Percentiles rank a stretch among this genome's conserved stretches.
Evolutionary conservation across 2,797 vertebrate genomes (phyloP).

Genomic region (Ptychadena robeensis): DNA sequence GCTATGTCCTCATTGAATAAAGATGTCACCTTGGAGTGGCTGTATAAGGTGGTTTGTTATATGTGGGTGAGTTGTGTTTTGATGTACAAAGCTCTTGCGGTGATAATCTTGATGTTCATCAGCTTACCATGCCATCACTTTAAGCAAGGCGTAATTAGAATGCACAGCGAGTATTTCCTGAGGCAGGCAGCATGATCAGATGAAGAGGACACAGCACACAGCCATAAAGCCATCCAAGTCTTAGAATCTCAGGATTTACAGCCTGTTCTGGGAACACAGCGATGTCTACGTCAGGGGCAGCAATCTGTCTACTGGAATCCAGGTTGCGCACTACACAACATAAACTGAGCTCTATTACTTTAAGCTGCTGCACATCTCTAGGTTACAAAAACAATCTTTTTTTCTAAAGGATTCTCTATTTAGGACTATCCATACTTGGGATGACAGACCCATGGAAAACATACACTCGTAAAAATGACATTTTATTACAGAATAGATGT

Average conservation of each 20-base stretch:
- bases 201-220: constrained; percentile 49
- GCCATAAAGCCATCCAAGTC: constrained; percentile 45
- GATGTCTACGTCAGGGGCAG: constrained; percentile 41
- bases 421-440: neutral
- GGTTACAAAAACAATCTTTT: neutral
- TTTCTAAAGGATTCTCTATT: neutral
- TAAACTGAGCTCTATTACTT: constrained; percentile 18
- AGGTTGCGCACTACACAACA: neutral
- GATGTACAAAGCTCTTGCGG: neutral
- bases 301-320: constrained; percentile 40
- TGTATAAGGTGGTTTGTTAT: neutral
- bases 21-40: neutral
- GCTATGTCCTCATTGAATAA: neutral
- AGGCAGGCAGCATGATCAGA: constrained; percentile 48
- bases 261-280: constrained; percentile 54
- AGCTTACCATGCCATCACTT: constrained; percentile 17
- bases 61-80: neutral
- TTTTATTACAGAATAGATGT: neutral
- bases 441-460: neutral
- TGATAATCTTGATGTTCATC: constrained; percentile 29
- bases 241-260: constrained; percentile 46
- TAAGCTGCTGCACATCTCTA: neutral
- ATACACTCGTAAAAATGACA: neutral
- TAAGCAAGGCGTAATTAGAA: constrained; percentile 38
- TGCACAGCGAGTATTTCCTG: constrained; percentile 28